Evolutionary conservation across 1,140 invertebrate genomes (phyloP).

Genomic region (Oppia nitens): DNA sequence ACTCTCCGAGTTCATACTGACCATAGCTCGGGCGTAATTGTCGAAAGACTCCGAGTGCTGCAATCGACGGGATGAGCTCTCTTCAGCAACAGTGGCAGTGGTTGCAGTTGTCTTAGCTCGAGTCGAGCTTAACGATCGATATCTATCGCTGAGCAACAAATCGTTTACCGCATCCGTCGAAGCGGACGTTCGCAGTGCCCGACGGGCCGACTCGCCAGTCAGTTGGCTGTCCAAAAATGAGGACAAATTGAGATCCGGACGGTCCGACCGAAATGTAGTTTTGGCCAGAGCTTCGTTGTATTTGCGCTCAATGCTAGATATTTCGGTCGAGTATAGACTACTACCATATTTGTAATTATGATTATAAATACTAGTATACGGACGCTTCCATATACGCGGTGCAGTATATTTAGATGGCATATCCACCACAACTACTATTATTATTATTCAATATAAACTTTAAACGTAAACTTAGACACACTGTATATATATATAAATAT

Average conservation of each 20-base stretch:
- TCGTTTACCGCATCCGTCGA: not conserved
- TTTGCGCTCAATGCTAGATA: slow-evolving; percentile 21
- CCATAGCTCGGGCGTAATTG: slow-evolving; percentile 4
- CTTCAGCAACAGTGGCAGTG: too few relatives aligned
- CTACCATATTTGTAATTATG: slow-evolving; percentile 23
- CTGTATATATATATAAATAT: too few relatives aligned
- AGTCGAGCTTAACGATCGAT: not conserved
- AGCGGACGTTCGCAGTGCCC: not conserved
- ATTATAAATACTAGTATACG: slow-evolving; percentile 22
- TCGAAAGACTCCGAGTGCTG: slow-evolving; percentile 3
- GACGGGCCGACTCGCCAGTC: not conserved
- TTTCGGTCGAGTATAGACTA: slow-evolving; percentile 20
- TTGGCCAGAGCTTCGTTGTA: slow-evolving; percentile 13
- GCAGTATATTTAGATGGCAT: slow-evolving; percentile 16
- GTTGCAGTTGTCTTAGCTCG: not conserved
- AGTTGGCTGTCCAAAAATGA: slow-evolving; percentile 10
- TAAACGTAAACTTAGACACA: too few relatives aligned
- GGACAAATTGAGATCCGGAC: slow-evolving; percentile 16
- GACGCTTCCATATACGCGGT: slow-evolving; percentile 20
- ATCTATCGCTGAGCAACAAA: not conserved
- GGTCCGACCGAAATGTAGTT: slow-evolving; percentile 15
- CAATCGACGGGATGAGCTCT: not conserved
- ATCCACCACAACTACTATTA: too few relatives aligned
- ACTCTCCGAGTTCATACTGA: not conserved
- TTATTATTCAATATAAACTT: too few relatives aligned